These are phyloP conservation scores for Baccha elongata DNA, from an alignment of 2,888 invertebrate genomes.

Conservation along the genomic window DNA sequence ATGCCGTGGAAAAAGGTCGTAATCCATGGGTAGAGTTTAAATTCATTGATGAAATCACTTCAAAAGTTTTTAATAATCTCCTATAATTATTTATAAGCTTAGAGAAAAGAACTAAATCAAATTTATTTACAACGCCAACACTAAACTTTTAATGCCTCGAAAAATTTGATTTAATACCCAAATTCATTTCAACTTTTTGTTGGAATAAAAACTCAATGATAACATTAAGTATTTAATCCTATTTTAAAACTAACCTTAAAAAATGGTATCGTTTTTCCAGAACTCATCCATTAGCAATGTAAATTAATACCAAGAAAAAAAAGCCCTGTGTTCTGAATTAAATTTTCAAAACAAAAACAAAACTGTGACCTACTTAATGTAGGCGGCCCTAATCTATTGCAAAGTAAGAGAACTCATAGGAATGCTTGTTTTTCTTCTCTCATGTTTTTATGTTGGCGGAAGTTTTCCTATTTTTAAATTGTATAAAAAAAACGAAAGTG, in stretches of 20 bases:
- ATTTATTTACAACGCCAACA: no score
- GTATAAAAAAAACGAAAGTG: conserved; percentile 49
- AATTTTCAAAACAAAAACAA: not conserved
- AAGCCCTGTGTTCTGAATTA: conserved; percentile 19
- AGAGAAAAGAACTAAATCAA: no score
- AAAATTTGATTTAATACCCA: no score
- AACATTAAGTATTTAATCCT: conserved; percentile 5
- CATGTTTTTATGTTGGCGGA: conserved; percentile 47
- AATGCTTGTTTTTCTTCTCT: conserved; percentile 25
- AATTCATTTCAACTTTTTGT: no score
- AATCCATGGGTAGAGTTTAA: no score
- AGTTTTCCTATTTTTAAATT: conserved; percentile 69
- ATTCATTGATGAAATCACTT: no score
- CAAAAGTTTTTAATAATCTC: no score
- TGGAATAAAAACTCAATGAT: no score
- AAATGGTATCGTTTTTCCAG: conserved; percentile 6
- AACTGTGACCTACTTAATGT: conserved; percentile 25
- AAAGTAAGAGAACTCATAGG: conserved; percentile 48
- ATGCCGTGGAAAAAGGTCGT: no score
- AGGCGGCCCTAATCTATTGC: conserved; percentile 30
- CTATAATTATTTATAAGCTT: no score
- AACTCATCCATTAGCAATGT: conserved; percentile 15
- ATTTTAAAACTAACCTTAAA: conserved; percentile 13
- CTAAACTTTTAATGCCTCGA: no score
- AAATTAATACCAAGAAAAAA: conserved; percentile 1